Evolutionary conservation across 2,888 invertebrate genomes (phyloP).

Genomic region (Athrips mouffetella): DNA sequence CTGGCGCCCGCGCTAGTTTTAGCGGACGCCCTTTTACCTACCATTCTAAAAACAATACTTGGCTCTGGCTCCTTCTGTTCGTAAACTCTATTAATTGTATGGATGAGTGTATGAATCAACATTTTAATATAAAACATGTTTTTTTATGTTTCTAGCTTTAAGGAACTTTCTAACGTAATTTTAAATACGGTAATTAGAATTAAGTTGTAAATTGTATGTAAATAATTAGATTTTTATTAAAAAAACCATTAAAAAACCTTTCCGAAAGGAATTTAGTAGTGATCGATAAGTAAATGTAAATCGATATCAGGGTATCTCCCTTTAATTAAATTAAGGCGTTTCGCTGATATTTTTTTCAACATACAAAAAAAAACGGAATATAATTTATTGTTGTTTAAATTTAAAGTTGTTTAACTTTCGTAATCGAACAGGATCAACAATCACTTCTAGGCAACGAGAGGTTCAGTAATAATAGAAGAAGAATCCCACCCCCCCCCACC

Average conservation of each 20-base stretch:
- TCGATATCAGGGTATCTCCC: slow-evolving; percentile 76
- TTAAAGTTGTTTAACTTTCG: no score
- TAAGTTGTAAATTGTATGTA: slow-evolving; percentile 35
- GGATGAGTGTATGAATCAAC: no score
- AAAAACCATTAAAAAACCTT: slow-evolving; percentile 29
- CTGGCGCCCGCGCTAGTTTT: no score
- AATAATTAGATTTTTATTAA: slow-evolving; percentile 48
- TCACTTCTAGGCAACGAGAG: no score
- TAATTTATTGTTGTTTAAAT: no score
- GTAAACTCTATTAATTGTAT: no score
- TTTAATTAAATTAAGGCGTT: slow-evolving; percentile 43
- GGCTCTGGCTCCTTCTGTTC: no score
- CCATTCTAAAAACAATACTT: no score
- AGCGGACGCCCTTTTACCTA: no score
- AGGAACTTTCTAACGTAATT: neutral
- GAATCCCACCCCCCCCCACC: no score
- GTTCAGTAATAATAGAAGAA: no score
- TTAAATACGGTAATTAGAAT: neutral
- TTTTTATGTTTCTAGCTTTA: neutral
- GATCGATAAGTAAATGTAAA: slow-evolving; percentile 51
- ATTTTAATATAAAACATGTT: neutral
- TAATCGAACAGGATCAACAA: no score
- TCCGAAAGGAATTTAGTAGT: slow-evolving; percentile 52
- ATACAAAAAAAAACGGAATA: neutral
- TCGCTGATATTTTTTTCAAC: slow-evolving; percentile 40